Evolutionary conservation across 2,797 vertebrate species (phyloP), one percentile per base, ranked within the genome.

Genomic region (Centroberyx gerrardi): DNA sequence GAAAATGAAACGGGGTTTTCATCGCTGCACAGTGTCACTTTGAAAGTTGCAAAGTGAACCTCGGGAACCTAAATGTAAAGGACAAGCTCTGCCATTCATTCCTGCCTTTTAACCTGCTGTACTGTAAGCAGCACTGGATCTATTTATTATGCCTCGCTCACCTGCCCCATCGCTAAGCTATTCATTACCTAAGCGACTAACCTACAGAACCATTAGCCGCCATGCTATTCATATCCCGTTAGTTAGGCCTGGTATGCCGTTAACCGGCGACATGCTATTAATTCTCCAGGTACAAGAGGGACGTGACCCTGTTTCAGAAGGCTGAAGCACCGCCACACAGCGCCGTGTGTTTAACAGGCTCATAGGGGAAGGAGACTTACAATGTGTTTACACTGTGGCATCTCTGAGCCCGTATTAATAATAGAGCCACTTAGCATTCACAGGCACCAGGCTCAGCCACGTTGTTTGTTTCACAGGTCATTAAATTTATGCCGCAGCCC

Each of bases 381-480:
- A 64, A 70, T 83, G 87, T 93, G 89, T 94, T 93, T 92, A 93
- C 92, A 92, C 88, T 88, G 92, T 80, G 81, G 88, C 90, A 87
- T 90, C 92, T 91, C 78, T 67, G 87, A 89, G 90, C 83, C 71
- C 83, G 88, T 88, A 91, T 93, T 93, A 94, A 92, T 93, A 94
- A 94, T 84, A 84, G 88, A 93, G 88, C 88, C 93, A 94, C 93
- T 95, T 95, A 94, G 91, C 90, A 94, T 93, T 91, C 90, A 90
- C 81, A 85, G 83, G 91, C 88, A 70, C 80, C 68, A 86, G 89
- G 87, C 91, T 90, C 83, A 65, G 90, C 90, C 85, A 88, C 79
- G 84, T 87, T 93, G 93, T 94, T 94, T 92, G 91, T 93, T 95
- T 94, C 94, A 95, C 92, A 94, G 94, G 93, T 94, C 93, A 94